Evolutionary conservation across 2,113 vertebrate genomes (phyloP), one percentile per base, ranked within the genome.

Genomic region (Rhombomys opimus): DNA sequence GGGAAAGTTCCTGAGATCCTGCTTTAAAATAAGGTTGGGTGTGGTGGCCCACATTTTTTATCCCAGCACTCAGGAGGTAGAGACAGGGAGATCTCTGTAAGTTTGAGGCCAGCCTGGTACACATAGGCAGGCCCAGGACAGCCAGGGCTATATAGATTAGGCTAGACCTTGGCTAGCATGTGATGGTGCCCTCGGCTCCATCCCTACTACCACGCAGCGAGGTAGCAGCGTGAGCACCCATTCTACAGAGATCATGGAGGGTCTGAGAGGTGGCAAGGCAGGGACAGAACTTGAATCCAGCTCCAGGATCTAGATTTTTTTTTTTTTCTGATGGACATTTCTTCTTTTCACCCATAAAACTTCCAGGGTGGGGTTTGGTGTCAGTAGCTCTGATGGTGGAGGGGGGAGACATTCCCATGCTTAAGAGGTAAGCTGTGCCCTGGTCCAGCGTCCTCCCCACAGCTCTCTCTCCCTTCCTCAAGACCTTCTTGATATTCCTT

Each of bases 211-310:
- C 18, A 32, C 25, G 46, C 11, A 76, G 15, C 4, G 52, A 87
- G 57, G 18, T 63, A 11, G 52, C 23, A 1, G 13, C 0, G 0
- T 1, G 50, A 23, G 0, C 52, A 35, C 11, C 65, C 75, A 5
- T 25, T 61, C 25, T 50, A 30, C 85, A 75, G 68, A 73, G 9
- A 14, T 12, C 8, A 1, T 0, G 0, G 18, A 63, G 84, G 88
- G 63, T 63, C 59, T 41, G 85, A 90, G 70, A 93, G 57, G 18
- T 30, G 5, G 57, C 35, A 38, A n/a, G 20, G 57, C 32, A 5
- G 27, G 86, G n/a, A 15, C 0, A 17, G 35, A 27, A 5, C 72
- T 90, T 0, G 10, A 32, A 54, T 68, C 18, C 68, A 84, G 59
- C 41, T 50, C 89, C 13, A 14, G 5, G 10, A 38, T 15, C 54